Base-by-base conservation (phyloP, 2,797 vertebrate genomes). In the Agapornis canus region DNA sequence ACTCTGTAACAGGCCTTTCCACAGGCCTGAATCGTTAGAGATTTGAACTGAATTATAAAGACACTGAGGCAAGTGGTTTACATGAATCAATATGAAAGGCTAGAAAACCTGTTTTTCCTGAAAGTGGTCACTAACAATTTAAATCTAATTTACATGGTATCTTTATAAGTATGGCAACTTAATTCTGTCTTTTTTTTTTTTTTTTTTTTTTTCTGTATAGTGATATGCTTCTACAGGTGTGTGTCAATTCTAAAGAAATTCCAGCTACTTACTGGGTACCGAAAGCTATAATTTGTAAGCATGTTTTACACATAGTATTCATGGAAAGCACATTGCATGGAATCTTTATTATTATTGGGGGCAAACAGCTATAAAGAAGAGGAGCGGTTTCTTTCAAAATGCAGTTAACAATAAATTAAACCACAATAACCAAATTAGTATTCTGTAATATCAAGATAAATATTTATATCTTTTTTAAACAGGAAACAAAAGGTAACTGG, bases 41-140 rank as follows among this genome's bases (percentile, higher is more conserved):
- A 76, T 96, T 96, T 85, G 80, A 95, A 84, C 47, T 84, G 86
- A 73, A 93, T 86, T 94, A 83, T 78, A 75, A 81, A 94, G 95
- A 76, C 69, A 89, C 72, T 93, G 68, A 83, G 80, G 70, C 20
- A 78, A 73, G 21, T 42, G 71, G 71, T 88, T 96, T 90, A 68
- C 89, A 84, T 86, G 93, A 90, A 91, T 93, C 76, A 85, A 68
- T 89, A 83, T 31, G 66, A 64, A 75, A 69, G 81, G 69, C 64
- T 82, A 86, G 84, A 92, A 84, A 95, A 77, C 26, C 25, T 84
- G 57, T 47, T 90, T 92, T 85, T 95, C 47, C 92, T 70, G 73
- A 73, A 94, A 73, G 31, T 52, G 51, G 43, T 51, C 32, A 51
- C 86, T 83, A 94, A 37, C 56, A 59, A 73, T 89, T 94, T 97